These are phyloP conservation scores for Horisme vitalbata DNA, from an alignment of 2,888 invertebrate genomes.

Conservation along the genomic window DNA sequence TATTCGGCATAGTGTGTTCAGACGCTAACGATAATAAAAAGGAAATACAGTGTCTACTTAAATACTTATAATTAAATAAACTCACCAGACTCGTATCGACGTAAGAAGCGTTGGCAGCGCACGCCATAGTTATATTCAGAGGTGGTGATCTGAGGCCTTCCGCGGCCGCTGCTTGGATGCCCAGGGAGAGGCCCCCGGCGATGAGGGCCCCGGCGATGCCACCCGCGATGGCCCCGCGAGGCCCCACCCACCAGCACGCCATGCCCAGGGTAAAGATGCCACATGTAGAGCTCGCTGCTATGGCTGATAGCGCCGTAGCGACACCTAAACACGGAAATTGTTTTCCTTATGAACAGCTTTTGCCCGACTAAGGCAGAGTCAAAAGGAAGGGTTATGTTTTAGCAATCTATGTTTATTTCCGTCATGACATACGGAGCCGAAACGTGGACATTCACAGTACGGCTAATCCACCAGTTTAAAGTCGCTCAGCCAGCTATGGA, in stretches of 20 bases:
- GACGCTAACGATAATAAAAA: too few relatives aligned
- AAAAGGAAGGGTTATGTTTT: too few relatives aligned
- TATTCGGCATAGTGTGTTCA: too few relatives aligned
- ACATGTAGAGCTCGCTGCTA: slow-evolving; percentile 91
- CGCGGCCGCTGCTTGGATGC: slow-evolving; percentile 86
- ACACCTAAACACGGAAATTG: slow-evolving; percentile 65
- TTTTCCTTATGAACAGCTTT: too few relatives aligned
- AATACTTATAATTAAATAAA: slow-evolving; percentile 6
- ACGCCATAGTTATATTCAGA: slow-evolving; percentile 45
- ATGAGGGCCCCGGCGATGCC: slow-evolving; percentile 84
- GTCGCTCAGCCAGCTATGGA: too few relatives aligned
- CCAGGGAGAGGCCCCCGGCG: slow-evolving; percentile 85
- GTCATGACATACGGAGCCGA: too few relatives aligned
- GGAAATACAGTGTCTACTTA: too few relatives aligned
- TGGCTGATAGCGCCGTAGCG: slow-evolving; percentile 90
- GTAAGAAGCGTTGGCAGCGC: slow-evolving; percentile 53
- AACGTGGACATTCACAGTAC: too few relatives aligned
- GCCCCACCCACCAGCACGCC: slow-evolving; percentile 90
- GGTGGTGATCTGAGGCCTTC: slow-evolving; percentile 81
- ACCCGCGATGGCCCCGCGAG: slow-evolving; percentile 84
- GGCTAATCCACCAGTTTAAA: too few relatives aligned
- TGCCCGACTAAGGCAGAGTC: too few relatives aligned
- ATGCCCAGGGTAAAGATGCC: slow-evolving; percentile 93
- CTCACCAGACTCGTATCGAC: slow-evolving; percentile 62
- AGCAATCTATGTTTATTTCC: too few relatives aligned